Base-by-base conservation (phyloP, 2,113 vertebrate species). In the Hiodon tergisus region DNA sequence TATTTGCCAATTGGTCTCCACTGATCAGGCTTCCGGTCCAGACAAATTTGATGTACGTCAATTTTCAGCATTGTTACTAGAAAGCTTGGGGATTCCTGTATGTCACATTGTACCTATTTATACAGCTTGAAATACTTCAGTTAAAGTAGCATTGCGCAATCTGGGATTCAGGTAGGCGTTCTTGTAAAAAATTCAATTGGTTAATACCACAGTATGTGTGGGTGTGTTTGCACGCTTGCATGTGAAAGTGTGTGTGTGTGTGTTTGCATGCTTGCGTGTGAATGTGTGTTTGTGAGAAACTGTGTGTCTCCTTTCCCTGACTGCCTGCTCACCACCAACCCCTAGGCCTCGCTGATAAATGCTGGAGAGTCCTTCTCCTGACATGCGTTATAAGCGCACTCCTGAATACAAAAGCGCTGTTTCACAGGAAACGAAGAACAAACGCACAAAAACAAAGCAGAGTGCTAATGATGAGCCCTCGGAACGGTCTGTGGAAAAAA, bases 381-480 rank as follows among this genome's bases (percentile, higher is more conserved):
- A 80, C 80, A 73, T 74, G 65, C 62, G 68, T 48, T 77, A 72
- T 67, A 69, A 50, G 54, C 76, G 13, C 76, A 58, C 74, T 80
- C 79, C 73, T 70, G 67, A 10, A 73, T 46, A 68, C 31, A 58
- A 16, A 63, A 79, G 62, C 76, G 66, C 73, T 75, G 50, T 85
- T 82, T 81, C 57, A 81, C 78, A 58, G 57, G 55, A 48, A 14
- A 54, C 31, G 69, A 31, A 6, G 65, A 46, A 6, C 8, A 59
- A 59, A 69, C 13, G 9, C 16, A 65, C 71, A 77, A 83, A 72
- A 80, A 31, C 55, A 85, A 67, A 14, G 80, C 67, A 16, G 78
- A 78, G 76, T 83, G 74, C 79, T 86, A 83, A 81, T 77, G 81
- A 57, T 78, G 81, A 74, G 65, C 78, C 57, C 70, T 79, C 73